A percentile compares a stretch with the other conserved stretches of the same genome.
Conservation (phyloP, 2,797 vertebrate species). For the Halcyon chelicuti region DNA sequence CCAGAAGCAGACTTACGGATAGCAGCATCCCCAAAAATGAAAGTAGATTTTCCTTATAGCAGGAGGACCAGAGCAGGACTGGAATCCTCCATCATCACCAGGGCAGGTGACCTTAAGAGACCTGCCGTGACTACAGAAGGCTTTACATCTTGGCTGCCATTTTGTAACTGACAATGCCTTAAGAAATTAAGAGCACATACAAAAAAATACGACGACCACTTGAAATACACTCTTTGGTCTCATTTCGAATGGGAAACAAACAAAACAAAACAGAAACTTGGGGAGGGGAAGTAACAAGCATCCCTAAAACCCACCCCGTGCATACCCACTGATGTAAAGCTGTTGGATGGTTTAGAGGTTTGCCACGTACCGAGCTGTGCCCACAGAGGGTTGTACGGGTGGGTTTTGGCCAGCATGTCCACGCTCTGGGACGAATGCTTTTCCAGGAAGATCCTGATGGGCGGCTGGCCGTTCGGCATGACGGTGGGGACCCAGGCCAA, state of each 20-base stretch:
- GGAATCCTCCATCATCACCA: background rate
- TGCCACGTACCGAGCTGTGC: slow-evolving; percentile 89
- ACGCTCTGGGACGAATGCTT: slow-evolving; percentile 98
- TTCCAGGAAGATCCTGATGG: slow-evolving; percentile 97
- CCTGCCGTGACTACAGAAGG: background rate
- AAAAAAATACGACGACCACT: background rate
- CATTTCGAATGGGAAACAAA: background rate
- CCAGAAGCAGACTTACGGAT: background rate
- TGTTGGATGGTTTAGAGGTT: background rate
- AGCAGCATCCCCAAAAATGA: background rate
- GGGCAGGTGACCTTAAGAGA: background rate
- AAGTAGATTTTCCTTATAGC: background rate
- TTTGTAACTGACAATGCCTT: background rate
- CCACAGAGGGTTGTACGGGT: slow-evolving; percentile 98
- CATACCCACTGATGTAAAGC: background rate
- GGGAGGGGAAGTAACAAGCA: background rate
- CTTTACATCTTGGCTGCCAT: background rate
- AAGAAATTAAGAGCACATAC: background rate
- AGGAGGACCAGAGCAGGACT: background rate
- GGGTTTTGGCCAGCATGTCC: slow-evolving; percentile 97
- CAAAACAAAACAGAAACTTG: background rate
- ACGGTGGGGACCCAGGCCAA: slow-evolving; percentile 99
- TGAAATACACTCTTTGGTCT: background rate
- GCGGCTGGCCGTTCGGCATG: slow-evolving; percentile 98
- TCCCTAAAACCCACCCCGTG: fast-evolving